Evolutionary conservation across 2,113 vertebrate species (phyloP).

Genomic region (Cettia cetti): DNA sequence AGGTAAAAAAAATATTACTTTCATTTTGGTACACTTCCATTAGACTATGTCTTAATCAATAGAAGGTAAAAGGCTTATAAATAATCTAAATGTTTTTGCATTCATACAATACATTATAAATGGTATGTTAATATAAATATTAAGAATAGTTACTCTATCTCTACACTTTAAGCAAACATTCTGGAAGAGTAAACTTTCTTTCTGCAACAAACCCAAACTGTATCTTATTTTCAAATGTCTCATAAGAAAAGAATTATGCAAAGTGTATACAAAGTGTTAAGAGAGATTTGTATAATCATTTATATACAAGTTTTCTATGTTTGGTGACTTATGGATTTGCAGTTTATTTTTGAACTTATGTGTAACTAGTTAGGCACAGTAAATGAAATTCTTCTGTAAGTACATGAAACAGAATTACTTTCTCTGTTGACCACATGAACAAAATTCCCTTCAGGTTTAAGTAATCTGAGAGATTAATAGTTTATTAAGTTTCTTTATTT

Average conservation of each 20-base stretch:
- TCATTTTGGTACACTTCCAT: not conserved
- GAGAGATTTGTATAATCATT: not conserved
- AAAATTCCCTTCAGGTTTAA: not conserved
- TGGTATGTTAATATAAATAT: not conserved
- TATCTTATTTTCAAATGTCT: not conserved
- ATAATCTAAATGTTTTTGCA: not conserved
- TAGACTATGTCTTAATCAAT: not conserved
- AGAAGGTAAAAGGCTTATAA: not conserved
- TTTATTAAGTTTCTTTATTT: not conserved
- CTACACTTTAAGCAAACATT: not conserved
- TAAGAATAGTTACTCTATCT: not conserved
- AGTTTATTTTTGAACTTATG: not conserved
- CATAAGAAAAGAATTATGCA: not conserved
- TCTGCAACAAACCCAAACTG: not conserved
- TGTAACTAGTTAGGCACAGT: not conserved
- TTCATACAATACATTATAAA: not conserved
- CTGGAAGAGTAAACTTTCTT: not conserved
- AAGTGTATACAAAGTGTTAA: not conserved
- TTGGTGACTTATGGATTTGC: not conserved
- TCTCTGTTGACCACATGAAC: not conserved
- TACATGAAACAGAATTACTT: not conserved
- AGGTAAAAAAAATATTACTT: not conserved
- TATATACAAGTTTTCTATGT: not conserved
- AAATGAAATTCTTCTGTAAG: not conserved
- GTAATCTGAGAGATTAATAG: not conserved